These are phyloP conservation scores for Eriosoma lanigerum DNA, from an alignment of 1,140 invertebrate genomes.

Conservation along the genomic window DNA sequence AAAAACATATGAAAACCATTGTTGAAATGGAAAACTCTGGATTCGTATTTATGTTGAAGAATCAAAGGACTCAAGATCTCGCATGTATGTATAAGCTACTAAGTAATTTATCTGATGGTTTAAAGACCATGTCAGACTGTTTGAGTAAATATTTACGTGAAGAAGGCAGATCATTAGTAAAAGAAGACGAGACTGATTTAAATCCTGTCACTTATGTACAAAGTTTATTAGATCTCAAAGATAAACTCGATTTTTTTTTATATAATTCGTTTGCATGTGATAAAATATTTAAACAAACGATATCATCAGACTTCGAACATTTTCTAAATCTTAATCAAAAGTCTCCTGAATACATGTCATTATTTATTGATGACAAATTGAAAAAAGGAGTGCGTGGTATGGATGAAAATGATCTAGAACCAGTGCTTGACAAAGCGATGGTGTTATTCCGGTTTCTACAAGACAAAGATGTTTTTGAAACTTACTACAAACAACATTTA, in stretches of 20 bases:
- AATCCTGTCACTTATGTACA: conserved; percentile 87
- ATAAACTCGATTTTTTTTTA: conserved; percentile 97
- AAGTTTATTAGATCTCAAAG: conserved; percentile 95
- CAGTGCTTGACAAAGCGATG: conserved; percentile 98
- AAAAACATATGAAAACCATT: conserved; percentile 99
- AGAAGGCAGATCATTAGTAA: conserved; percentile 90
- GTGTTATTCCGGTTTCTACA: conserved; percentile 98
- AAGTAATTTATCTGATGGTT: conserved; percentile 83
- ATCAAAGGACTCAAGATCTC: conserved; percentile 94
- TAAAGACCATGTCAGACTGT: conserved; percentile 92
- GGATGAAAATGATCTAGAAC: conserved; percentile 98
- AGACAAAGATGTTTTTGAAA: conserved; percentile 99
- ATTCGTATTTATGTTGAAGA: conserved; percentile 97
- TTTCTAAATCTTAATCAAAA: conserved; percentile 98
- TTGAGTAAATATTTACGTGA: conserved; percentile 92
- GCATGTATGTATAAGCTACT: conserved; percentile 98
- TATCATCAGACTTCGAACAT: conserved; percentile 97
- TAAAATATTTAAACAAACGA: conserved; percentile 94
- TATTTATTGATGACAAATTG: conserved; percentile 99
- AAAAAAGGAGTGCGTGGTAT: conserved; percentile 99
- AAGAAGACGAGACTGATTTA: conserved; percentile 82
- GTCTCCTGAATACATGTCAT: conserved; percentile 96
- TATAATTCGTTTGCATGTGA: conserved; percentile 95
- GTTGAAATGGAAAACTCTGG: conserved; percentile 99
- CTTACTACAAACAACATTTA: conserved; percentile 99